A percentile compares a stretch with the other conserved stretches of the same genome.
Evolutionary conservation across 2,113 vertebrate genomes (phyloP).

Genomic region (Microtus ochrogaster): DNA sequence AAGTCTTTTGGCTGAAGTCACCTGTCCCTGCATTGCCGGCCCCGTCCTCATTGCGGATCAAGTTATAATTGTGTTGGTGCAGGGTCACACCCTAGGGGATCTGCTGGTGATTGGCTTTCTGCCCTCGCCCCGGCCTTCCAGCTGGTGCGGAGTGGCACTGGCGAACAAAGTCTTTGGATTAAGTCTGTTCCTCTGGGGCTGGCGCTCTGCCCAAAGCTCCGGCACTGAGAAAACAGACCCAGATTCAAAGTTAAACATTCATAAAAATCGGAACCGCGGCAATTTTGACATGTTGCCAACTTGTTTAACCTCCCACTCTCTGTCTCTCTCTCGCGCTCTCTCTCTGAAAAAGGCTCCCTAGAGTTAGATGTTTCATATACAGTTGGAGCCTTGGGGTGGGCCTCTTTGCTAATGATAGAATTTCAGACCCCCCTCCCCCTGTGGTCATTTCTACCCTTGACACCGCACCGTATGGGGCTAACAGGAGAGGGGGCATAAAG

Average conservation of each 20-base stretch:
- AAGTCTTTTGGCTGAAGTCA: background rate
- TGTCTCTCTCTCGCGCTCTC: background rate
- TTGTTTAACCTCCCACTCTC: background rate
- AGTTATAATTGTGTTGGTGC: background rate
- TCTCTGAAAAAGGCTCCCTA: background rate
- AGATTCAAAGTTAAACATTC: slow-evolving; percentile 71
- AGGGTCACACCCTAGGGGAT: background rate
- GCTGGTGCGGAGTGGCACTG: background rate
- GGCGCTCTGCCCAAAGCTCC: slow-evolving; percentile 56
- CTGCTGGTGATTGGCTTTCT: slow-evolving; percentile 20
- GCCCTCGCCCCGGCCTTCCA: background rate
- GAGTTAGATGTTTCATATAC: slow-evolving; percentile 56
- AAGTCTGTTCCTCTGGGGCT: background rate
- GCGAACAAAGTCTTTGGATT: background rate
- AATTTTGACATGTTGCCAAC: slow-evolving; percentile 71
- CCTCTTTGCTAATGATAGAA: slow-evolving; percentile 49
- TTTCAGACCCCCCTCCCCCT: background rate
- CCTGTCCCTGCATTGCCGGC: background rate
- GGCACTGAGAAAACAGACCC: slow-evolving; percentile 67
- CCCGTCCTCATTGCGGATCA: background rate
- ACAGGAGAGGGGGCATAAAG: slow-evolving; percentile 29
- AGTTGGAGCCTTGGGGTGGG: slow-evolving; percentile 35
- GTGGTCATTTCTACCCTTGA: slow-evolving; percentile 33
- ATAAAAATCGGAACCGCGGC: slow-evolving; percentile 66
- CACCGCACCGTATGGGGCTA: slow-evolving; percentile 8